Evolutionary conservation across 2,113 vertebrate species (phyloP).

Genomic region (Paradoxurus hermaphroditus): DNA sequence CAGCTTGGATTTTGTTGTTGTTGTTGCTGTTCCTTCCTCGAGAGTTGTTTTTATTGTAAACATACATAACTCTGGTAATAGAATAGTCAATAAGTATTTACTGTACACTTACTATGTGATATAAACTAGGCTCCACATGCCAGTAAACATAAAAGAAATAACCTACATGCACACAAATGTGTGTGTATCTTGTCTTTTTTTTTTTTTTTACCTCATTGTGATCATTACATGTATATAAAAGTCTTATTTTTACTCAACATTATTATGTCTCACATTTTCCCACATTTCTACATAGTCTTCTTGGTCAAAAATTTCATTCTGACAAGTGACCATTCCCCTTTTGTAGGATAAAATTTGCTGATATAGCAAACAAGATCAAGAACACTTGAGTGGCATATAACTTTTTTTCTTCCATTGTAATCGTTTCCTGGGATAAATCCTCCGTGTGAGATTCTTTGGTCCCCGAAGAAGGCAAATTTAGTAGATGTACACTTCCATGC

Average conservation of each 20-base stretch:
- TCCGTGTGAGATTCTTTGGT: not conserved
- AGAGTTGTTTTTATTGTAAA: not conserved
- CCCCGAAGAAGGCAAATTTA: not conserved
- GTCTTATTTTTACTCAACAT: not conserved
- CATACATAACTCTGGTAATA: not conserved
- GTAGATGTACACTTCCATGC: too few relatives aligned
- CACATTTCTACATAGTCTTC: not conserved
- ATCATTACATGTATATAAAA: not conserved
- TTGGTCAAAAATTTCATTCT: not conserved
- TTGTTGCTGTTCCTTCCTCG: constrained; percentile 18
- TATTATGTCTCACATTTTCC: not conserved
- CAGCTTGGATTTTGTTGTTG: not conserved
- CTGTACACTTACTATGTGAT: not conserved
- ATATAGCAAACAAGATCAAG: not conserved
- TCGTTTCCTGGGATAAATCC: not conserved
- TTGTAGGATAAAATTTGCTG: not conserved
- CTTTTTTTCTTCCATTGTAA: not conserved
- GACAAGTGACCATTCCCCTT: not conserved
- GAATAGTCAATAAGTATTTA: not conserved
- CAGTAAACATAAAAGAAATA: not conserved
- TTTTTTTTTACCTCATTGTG: not conserved
- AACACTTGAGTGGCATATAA: not conserved
- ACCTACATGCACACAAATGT: not conserved
- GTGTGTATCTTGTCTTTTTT: not conserved
- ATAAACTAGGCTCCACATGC: not conserved